Evolutionary conservation across 1,140 invertebrate species (phyloP), one percentile per base, ranked within the genome.

Genomic region (Lethrus apterus): DNA sequence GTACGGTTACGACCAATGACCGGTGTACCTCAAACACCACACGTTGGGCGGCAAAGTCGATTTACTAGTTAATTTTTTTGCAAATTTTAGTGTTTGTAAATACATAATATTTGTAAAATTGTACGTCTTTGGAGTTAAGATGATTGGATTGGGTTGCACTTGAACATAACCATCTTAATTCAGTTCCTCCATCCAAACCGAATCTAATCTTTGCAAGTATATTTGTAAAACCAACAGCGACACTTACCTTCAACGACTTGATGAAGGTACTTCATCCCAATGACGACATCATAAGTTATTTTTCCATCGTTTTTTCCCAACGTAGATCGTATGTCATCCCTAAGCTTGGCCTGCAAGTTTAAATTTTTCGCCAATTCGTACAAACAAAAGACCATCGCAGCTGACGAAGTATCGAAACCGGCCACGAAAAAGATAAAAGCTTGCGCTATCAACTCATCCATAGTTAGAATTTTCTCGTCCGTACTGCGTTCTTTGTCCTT

Each of bases 381-480:
- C 2, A 73, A 40, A 0, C 66, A 58, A 51, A 68, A 70, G 14
- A 62, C 62, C 31, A 70, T 60, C 0, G 65, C 64, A 4, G 64
- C 64, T 0, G 70, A 68, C 5, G 65, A 67, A 0, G 68, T 71
- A 44, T 73, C 71, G 46, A 69, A 72, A 3, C 71, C 71, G 33
- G 75, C 76, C 1, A 74, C 4, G 26, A 51, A 51, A 32, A 51
- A 48, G 7, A 51, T 31, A 35, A 42, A 51, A 5, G 45, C 44
- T 24, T 51, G 36, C 13, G 50, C 44, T 2, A 48, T 19, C 9
- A 48, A 11, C 15, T 51, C 50, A 4, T 47, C 21, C 13, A 47
- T 35, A 15, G 35, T 47, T 9, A 51, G 15, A 20, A 10, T 11
- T 0, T 19, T 15, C 4, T 14, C 29, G 2, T 29, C 3, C 13